Percentiles rank a stretch among this genome's conserved stretches.
phyloP scores from a whole-genome alignment of 1,140 invertebrate genomes.

The Magallana ariakensis region DNA sequence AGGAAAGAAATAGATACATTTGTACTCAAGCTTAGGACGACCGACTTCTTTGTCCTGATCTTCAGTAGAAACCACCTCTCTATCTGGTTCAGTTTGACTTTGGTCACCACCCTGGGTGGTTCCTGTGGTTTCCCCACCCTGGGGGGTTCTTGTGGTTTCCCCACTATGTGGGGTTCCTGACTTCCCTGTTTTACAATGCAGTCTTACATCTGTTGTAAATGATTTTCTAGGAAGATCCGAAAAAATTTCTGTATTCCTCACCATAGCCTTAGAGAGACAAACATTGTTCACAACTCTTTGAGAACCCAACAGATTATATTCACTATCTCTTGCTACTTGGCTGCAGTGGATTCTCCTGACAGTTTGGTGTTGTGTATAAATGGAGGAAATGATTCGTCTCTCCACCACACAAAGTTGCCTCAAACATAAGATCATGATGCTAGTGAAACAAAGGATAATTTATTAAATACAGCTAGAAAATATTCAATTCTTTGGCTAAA shows the following conservation, averaged over 20 bases:
- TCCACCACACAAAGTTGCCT: not conserved
- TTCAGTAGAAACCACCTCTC: not conserved
- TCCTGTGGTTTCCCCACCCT: not conserved
- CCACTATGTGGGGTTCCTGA: not conserved
- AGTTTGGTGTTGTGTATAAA: not conserved
- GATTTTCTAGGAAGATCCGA: not conserved
- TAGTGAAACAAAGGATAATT: too few species aligned
- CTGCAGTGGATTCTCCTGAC: not conserved
- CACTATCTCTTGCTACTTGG: too few species aligned
- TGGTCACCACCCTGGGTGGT: not conserved
- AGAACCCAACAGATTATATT: too few species aligned
- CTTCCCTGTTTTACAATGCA: not conserved
- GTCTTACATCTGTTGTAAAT: not conserved
- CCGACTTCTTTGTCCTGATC: not conserved
- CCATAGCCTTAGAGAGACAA: too few species aligned
- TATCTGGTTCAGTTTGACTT: not conserved
- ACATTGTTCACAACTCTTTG: too few species aligned
- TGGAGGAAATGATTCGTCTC: not conserved
- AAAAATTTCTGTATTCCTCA: too few species aligned
- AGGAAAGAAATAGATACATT: constrained; percentile 10
- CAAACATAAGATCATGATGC: not conserved
- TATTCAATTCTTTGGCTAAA: too few species aligned
- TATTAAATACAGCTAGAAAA: too few species aligned
- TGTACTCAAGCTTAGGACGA: constrained; percentile 6
- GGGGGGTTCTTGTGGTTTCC: not conserved